phyloP scores from a whole-genome alignment of 2,113 vertebrate genomes.

The Dipodomys ordii region DNA sequence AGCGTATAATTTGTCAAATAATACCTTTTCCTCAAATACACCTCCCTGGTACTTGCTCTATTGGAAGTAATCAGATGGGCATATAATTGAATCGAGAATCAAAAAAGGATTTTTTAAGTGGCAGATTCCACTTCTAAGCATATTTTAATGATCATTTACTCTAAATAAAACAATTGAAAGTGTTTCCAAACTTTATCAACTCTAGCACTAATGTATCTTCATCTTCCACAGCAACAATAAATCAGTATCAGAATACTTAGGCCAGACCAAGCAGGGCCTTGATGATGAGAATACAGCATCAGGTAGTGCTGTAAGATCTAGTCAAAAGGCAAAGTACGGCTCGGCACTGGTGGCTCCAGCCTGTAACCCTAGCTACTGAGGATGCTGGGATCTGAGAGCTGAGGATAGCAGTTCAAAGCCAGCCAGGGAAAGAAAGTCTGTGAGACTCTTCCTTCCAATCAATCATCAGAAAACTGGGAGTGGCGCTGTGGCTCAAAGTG shows the following conservation, averaged over 20 bases:
- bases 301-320: neutral
- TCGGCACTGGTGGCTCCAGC: too few relatives aligned
- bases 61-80: neutral
- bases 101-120: neutral
- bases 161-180: neutral
- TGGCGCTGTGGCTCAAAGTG: too few relatives aligned
- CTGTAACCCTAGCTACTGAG: too few relatives aligned
- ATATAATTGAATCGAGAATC: neutral
- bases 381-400: too few relatives aligned
- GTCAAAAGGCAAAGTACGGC: neutral
- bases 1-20: neutral
- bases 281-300: neutral
- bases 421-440: too few relatives aligned
- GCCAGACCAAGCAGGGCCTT: neutral
- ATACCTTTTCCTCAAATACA: neutral
- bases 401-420: too few relatives aligned
- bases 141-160: neutral
- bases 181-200: neutral
- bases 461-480: too few relatives aligned
- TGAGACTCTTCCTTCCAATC: too few relatives aligned
- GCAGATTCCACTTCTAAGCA: neutral
- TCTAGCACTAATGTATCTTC: neutral
- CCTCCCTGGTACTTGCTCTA: neutral
- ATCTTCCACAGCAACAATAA: neutral
- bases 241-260: neutral